Conservation (phyloP, 2,113 vertebrate species). For the Enhydra lutris region DNA sequence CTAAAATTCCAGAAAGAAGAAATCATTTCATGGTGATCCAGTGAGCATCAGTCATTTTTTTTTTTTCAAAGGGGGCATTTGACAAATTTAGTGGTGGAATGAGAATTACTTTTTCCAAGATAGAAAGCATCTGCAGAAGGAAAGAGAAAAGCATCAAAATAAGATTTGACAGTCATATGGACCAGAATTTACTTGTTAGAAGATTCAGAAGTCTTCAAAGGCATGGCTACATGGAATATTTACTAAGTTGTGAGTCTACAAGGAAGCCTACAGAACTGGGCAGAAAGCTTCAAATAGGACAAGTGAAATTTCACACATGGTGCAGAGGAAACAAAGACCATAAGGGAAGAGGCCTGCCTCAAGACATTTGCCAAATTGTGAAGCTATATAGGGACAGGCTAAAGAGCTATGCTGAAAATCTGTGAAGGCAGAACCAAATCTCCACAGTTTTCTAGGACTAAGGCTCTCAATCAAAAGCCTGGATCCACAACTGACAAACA, state of each 20-base stretch:
- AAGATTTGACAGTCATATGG: not conserved
- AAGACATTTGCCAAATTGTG: not conserved
- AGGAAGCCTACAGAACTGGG: not conserved
- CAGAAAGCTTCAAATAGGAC: not conserved
- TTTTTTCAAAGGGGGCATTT: not conserved
- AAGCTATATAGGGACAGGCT: not conserved
- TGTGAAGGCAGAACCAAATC: not conserved
- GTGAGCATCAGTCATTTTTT: not conserved
- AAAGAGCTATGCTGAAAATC: not conserved
- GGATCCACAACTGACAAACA: not conserved
- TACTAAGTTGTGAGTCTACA: not conserved
- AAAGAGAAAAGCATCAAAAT: not conserved
- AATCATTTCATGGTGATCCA: not conserved
- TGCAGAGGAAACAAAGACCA: not conserved
- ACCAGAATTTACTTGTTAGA: not conserved
- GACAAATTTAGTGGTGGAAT: not conserved
- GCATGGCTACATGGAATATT: not conserved
- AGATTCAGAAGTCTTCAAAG: not conserved
- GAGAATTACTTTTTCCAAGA: not conserved
- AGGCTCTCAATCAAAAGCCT: not conserved
- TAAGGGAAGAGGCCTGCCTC: fast-evolving
- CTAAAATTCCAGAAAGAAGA: not conserved
- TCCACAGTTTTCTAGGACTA: not conserved
- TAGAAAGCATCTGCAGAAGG: not conserved
- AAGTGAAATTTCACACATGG: not conserved